These are phyloP conservation scores for Xiphophorus couchianus DNA, from an alignment of 2,113 vertebrate genomes.

Conservation along the genomic window DNA sequence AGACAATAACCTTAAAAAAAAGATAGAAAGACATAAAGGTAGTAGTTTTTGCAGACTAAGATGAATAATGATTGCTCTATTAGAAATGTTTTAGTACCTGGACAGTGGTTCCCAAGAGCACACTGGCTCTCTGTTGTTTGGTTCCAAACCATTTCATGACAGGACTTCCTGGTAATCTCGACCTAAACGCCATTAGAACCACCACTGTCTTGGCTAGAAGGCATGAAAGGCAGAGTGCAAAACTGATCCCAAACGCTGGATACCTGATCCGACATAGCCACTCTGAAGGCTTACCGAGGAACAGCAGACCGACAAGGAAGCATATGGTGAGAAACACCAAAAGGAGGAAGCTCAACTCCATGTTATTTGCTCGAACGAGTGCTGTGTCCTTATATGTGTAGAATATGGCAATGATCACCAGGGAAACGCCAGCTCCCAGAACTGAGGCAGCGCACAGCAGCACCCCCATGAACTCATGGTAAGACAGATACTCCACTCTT, in stretches of 20 bases:
- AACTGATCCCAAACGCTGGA: slow-evolving; percentile 71
- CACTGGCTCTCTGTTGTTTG: slow-evolving; percentile 68
- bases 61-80: rapidly evolving
- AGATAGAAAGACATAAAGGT: background rate
- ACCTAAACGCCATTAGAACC: slow-evolving; percentile 70
- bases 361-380: slow-evolving; percentile 69
- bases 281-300: slow-evolving; percentile 68
- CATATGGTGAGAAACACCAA: slow-evolving; percentile 63
- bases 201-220: slow-evolving; percentile 69
- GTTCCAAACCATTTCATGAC: slow-evolving; percentile 69
- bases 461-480: slow-evolving; percentile 71
- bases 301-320: slow-evolving; percentile 63
- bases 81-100: slow-evolving; percentile 52
- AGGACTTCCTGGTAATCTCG: slow-evolving; percentile 63
- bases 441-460: slow-evolving; percentile 63
- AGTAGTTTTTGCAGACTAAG: background rate
- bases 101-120: slow-evolving; percentile 70
- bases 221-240: slow-evolving; percentile 71
- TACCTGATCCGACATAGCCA: slow-evolving; percentile 70
- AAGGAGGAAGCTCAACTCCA: slow-evolving; percentile 70
- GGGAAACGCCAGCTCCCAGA: slow-evolving; percentile 64
- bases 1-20: slow-evolving; percentile 57
- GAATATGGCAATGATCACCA: slow-evolving; percentile 63
- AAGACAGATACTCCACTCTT: slow-evolving; percentile 73
- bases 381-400: slow-evolving; percentile 65